Conservation (phyloP, 1,140 invertebrate species). For the Neodiprion lecontei region DNA sequence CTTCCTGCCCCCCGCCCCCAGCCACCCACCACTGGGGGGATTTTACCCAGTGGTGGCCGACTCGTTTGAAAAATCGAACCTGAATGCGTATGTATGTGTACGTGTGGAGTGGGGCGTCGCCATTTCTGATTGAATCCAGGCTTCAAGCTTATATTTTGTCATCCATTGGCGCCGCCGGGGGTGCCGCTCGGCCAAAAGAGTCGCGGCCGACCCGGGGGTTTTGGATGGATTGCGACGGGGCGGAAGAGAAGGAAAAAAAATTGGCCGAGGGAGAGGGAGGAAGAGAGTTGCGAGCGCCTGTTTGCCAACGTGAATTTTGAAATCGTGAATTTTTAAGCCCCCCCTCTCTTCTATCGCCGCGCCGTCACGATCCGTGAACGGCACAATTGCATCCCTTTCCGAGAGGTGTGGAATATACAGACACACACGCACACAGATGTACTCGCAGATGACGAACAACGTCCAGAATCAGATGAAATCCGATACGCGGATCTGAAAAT, state of each 20-base stretch:
- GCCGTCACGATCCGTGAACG: not conserved
- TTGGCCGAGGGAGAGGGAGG: not conserved
- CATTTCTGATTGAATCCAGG: constrained; percentile 54
- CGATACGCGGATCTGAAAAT: too few relatives aligned
- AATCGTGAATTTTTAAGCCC: constrained; percentile 49
- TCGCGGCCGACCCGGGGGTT: constrained; percentile 18
- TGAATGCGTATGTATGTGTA: constrained; percentile 28
- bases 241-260: constrained; percentile 14
- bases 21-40: not conserved
- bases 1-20: not conserved
- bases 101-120: constrained; percentile 42
- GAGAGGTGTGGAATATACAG: not conserved
- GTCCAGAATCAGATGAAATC: too few relatives aligned
- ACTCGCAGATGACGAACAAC: too few relatives aligned
- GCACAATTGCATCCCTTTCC: constrained; percentile 23
- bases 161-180: constrained; percentile 45
- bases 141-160: constrained; percentile 50
- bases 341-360: constrained; percentile 25
- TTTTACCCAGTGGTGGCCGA: not conserved
- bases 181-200: constrained; percentile 44
- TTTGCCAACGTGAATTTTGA: constrained; percentile 49
- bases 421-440: constrained; percentile 31
- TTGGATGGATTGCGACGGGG: constrained; percentile 18
- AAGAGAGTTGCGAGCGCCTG: constrained; percentile 27
- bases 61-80: constrained; percentile 13